Evolutionary conservation across 2,888 invertebrate genomes (phyloP).

Genomic region (Ryuthela nishihirai): DNA sequence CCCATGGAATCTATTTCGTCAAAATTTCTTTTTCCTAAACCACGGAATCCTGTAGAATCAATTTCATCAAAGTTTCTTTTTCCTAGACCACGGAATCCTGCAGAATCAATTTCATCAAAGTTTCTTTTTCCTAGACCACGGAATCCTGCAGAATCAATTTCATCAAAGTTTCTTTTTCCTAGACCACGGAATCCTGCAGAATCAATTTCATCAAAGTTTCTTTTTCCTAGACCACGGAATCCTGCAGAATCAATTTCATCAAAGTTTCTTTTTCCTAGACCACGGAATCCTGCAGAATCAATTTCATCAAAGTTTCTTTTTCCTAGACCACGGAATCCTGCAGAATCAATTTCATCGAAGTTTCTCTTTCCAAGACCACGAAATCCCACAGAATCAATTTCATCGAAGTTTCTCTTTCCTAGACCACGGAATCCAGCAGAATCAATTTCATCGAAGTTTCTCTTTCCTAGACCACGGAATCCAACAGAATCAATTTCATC

Average conservation of each 20-base stretch:
- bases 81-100: conserved; percentile 2
- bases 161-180: conserved; percentile 20
- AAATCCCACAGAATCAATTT: not conserved
- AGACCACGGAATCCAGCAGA: conserved; percentile 1
- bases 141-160: conserved; percentile 11
- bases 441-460: conserved; percentile 12
- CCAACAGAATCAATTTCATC: not conserved
- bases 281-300: conserved; percentile 52
- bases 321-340: not conserved
- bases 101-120: conserved; percentile 28
- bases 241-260: conserved; percentile 25
- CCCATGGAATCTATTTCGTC: conserved; percentile 23
- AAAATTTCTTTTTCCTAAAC: conserved; percentile 21
- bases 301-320: conserved; percentile 57
- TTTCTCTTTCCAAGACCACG: not conserved
- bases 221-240: conserved; percentile 1
- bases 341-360: not conserved
- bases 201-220: conserved; percentile 25
- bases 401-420: conserved; percentile 5
- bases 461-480: not conserved
- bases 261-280: conserved; percentile 51
- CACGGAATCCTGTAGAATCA: conserved; percentile 13
- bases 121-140: conserved; percentile 8
- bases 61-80: conserved; percentile 32
- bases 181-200: conserved; percentile 6